Evolutionary conservation across 2,113 vertebrate genomes (phyloP).

Genomic region (Podarcis muralis): DNA sequence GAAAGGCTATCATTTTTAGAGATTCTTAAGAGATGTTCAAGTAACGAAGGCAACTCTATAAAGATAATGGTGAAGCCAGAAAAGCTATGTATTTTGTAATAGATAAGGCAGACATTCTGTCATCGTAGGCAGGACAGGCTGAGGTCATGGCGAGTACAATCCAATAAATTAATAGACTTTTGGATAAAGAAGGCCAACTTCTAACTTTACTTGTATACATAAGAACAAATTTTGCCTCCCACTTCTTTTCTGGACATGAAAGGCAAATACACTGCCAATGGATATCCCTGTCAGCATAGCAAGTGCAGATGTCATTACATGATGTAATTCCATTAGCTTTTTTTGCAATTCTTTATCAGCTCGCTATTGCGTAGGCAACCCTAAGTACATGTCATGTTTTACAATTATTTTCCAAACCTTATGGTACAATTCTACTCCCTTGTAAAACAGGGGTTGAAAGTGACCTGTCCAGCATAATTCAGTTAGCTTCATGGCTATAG

Average conservation of each 20-base stretch:
- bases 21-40: neutral
- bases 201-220: neutral
- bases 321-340: neutral
- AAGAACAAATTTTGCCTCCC: constrained; percentile 2
- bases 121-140: neutral
- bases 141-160: constrained; percentile 17
- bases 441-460: neutral
- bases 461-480: neutral
- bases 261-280: neutral
- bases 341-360: neutral
- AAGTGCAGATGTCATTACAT: neutral
- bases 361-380: neutral
- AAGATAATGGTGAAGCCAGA: neutral
- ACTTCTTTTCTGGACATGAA: neutral
- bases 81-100: neutral
- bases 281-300: neutral
- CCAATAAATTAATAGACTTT: constrained; percentile 10
- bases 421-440: neutral
- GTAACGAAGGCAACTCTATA: neutral
- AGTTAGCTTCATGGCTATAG: neutral
- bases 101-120: neutral
- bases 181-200: constrained; percentile 1
- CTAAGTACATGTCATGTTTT: neutral
- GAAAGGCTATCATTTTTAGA: neutral
- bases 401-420: neutral